Base-by-base conservation (phyloP, 1,140 invertebrate species). In the Macrocentrus cingulum region DNA sequence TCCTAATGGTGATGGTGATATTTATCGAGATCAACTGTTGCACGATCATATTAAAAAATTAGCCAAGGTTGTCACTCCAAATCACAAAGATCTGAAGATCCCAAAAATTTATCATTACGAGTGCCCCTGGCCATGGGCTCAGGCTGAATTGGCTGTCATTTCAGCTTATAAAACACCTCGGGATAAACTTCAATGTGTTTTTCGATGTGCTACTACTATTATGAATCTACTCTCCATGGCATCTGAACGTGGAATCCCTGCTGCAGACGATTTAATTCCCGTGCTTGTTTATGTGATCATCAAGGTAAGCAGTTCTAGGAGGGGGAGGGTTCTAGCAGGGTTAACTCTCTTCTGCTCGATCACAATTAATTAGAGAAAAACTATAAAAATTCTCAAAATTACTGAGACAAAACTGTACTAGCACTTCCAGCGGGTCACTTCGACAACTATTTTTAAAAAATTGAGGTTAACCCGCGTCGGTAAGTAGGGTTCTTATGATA, bases 241-340 rank as follows among this genome's bases (percentile, higher is more conserved):
- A 18, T 89, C 85, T 42, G 82, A 85, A 60, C 88, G 88, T 63
- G 84, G 85, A 1, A 87, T 92, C n/a, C 94, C 95, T 9, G 91
- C 95, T 18, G 97, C 97, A 1, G 97, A 99, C 79, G 96, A 99
- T 82, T 86, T 99, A 64, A 91, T 95, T 68, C 97, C 97, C 8
- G 94, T 98, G 16, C 84, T 99, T 37, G 95, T 99, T 32, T 98
- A 91, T 79, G 93, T 99, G 49, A 88, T 99, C 51, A 94, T 99
- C 60, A 96, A 95, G 86, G 91, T 91, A 77, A 81, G 63, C 66
- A 58, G 56, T 23, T 44, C 45, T 41, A 7, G 19, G 9, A 52
- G 29, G 41, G 16, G 6, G 13, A n/a, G n/a, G n/a, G n/a, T n/a
- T n/a, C n/a, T n/a, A n/a, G n/a, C n/a, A n/a, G n/a, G n/a, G n/a